Conservation (phyloP, 2,797 vertebrate species). For the Rhabdomys pumilio region DNA sequence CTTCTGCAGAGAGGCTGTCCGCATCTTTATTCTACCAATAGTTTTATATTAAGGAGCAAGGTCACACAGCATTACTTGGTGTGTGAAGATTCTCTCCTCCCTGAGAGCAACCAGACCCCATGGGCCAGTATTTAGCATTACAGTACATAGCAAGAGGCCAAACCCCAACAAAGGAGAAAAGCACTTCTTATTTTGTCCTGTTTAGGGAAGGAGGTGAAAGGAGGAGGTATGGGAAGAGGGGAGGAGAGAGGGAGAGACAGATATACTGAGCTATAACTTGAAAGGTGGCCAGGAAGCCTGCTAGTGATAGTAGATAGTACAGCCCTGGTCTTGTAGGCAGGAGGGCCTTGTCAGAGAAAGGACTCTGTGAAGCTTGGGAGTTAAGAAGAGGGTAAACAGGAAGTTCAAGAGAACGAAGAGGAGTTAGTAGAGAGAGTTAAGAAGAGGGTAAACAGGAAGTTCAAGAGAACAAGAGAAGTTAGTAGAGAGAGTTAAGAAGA, state of each 20-base stretch:
- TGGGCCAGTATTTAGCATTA: neutral
- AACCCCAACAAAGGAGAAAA: neutral
- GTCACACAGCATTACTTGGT: neutral
- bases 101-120: neutral
- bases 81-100: neutral
- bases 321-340: neutral
- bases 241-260: neutral
- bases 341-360: neutral
- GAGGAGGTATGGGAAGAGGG: neutral
- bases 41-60: neutral
- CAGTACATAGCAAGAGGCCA: neutral
- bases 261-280: neutral
- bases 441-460: no score
- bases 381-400: conserved; percentile 15
- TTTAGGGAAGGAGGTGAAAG: neutral
- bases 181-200: neutral
- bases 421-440: neutral
- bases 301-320: neutral
- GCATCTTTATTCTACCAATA: neutral
- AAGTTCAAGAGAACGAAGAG: neutral
- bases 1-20: neutral
- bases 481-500: no score
- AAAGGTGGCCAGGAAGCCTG: neutral
- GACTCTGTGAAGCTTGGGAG: neutral
- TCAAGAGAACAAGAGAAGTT: no score